A percentile compares a stretch with the other conserved stretches of the same genome.
Conservation (phyloP, 2,888 invertebrate species). For the Axea sp. region DNA sequence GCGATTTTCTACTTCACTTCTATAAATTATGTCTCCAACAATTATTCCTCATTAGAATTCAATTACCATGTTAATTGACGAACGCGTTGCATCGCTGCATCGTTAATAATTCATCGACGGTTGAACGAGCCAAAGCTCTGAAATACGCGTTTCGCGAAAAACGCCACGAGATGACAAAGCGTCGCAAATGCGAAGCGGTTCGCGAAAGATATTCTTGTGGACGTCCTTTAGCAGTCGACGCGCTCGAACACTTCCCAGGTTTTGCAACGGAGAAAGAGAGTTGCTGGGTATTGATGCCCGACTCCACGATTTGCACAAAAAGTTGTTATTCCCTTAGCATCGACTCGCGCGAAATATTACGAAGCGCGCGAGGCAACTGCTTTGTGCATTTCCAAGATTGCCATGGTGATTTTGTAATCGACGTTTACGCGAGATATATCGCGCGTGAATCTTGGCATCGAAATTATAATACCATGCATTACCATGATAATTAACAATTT, state of each 20-base stretch:
- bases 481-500: conserved; percentile 2
- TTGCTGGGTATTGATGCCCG: conserved; percentile 10
- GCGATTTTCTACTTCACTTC: conserved; percentile 10
- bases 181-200: conserved; percentile 12
- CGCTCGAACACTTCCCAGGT: conserved; percentile 32
- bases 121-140: conserved; percentile 35
- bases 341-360: conserved; percentile 27
- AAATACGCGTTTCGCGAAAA: neutral
- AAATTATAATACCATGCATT: conserved; percentile 5
- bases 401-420: conserved; percentile 45
- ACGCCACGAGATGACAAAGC: conserved; percentile 18
- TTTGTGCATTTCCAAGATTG: conserved; percentile 32
- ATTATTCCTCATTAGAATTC: conserved; percentile 51
- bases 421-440: conserved; percentile 30
- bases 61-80: conserved; percentile 52
- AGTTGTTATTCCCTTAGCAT: conserved; percentile 31
- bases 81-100: conserved; percentile 7
- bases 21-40: conserved; percentile 45
- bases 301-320: conserved; percentile 36
- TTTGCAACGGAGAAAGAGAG: conserved; percentile 22
- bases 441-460: conserved; percentile 5
- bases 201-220: conserved; percentile 10
- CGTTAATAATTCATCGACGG: conserved; percentile 43
- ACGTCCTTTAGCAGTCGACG: conserved; percentile 29
- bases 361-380: conserved; percentile 25